These are phyloP conservation scores for Monodelphis domestica DNA, from an alignment of 2,797 vertebrate species.

Conservation along the genomic window DNA sequence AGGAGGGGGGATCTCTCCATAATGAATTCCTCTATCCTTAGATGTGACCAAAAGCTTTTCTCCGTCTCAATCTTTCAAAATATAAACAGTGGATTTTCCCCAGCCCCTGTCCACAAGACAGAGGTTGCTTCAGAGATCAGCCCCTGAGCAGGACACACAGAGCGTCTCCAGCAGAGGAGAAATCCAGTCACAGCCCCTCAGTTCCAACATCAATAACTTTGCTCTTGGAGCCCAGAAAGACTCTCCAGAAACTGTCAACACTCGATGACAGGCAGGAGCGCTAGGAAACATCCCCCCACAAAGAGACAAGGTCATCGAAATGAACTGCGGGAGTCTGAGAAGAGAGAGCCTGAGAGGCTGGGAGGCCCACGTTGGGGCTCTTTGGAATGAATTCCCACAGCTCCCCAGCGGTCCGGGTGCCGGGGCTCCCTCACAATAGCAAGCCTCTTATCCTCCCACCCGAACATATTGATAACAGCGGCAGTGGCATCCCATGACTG, in stretches of 20 bases:
- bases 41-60: not conserved
- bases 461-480: conserved; percentile 72
- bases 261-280: not conserved
- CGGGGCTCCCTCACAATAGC: conserved; percentile 20
- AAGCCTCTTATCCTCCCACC: conserved; percentile 69
- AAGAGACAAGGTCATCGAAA: conserved; percentile 76
- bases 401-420: conserved; percentile 69
- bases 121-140: conserved; percentile 51
- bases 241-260: conserved; percentile 59
- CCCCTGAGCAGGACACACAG: not conserved
- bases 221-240: conserved; percentile 60
- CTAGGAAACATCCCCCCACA: conserved; percentile 32
- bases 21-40: conserved; percentile 11
- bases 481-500: conserved; percentile 52
- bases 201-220: conserved; percentile 41
- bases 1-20: not conserved
- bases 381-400: conserved; percentile 79
- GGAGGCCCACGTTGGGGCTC: conserved; percentile 63
- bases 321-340: conserved; percentile 78
- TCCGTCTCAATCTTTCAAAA: not conserved
- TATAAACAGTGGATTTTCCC: not conserved
- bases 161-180: not conserved
- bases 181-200: not conserved
- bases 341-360: conserved; percentile 66
- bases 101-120: not conserved